A percentile compares a stretch with the other conserved stretches of the same genome.
Conservation (phyloP, 2,113 vertebrate genomes). For the Prionailurus bengalensis region DNA sequence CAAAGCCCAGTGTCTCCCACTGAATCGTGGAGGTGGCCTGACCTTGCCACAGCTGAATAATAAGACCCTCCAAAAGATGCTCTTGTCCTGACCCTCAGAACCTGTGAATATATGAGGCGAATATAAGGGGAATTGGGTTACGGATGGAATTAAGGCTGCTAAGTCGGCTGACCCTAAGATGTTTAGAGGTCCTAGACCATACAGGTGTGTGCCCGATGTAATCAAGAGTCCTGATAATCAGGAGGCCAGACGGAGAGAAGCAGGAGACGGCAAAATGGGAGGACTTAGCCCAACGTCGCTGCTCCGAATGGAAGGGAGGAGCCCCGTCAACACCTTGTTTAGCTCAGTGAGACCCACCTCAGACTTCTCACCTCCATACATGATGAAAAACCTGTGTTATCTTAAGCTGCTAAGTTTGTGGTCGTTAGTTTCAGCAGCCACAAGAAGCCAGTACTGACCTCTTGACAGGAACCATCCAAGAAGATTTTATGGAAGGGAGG, state of each 20-base stretch:
- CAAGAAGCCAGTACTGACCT: not conserved
- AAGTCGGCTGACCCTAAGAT: not conserved
- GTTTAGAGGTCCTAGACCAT: no score
- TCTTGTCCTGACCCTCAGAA: not conserved
- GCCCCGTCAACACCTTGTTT: not conserved
- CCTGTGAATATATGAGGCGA: not conserved
- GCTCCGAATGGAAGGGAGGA: not conserved
- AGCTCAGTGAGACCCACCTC: not conserved
- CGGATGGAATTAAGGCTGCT: not conserved
- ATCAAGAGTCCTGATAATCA: not conserved
- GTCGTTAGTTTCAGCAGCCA: not conserved
- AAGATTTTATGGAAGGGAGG: not conserved
- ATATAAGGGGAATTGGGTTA: not conserved
- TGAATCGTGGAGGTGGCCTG: not conserved
- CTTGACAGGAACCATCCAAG: not conserved
- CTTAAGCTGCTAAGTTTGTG: not conserved
- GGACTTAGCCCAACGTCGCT: not conserved
- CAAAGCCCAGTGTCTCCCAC: not conserved
- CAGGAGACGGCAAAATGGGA: not conserved
- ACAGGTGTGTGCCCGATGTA: not conserved
- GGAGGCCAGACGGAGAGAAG: not conserved
- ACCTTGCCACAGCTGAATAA: not conserved
- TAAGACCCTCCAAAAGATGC: not conserved
- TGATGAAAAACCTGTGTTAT: not conserved
- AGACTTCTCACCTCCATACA: not conserved